Evolutionary conservation across 1,140 invertebrate genomes (phyloP).

Genomic region (Drosophila miranda): DNA sequence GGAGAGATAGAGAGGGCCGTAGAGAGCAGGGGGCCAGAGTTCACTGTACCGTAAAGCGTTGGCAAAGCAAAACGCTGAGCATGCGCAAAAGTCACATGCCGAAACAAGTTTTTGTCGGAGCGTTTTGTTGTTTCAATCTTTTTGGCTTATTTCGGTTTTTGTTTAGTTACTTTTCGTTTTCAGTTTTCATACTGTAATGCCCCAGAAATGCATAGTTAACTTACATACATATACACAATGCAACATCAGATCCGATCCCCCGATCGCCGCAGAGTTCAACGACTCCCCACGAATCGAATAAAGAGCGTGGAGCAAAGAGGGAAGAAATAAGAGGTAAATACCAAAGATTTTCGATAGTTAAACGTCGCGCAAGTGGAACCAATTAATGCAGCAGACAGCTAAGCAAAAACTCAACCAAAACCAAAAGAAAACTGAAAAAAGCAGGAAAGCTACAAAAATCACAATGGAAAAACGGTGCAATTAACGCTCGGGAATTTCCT

Average conservation of each 20-base stretch:
- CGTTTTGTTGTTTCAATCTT: slow-evolving; percentile 46
- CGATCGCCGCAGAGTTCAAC: slow-evolving; percentile 36
- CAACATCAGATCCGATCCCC: neutral
- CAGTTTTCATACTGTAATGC: slow-evolving; percentile 28
- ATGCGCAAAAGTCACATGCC: slow-evolving; percentile 72
- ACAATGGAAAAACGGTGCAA: slow-evolving; percentile 23
- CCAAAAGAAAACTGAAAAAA: slow-evolving; percentile 50
- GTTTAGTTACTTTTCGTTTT: slow-evolving; percentile 17
- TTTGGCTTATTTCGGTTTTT: slow-evolving; percentile 37
- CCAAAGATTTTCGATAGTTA: slow-evolving; percentile 61
- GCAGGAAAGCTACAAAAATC: slow-evolving; percentile 20
- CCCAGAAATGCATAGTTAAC: slow-evolving; percentile 52
- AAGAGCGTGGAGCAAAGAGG: slow-evolving; percentile 7
- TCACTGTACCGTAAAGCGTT: slow-evolving; percentile 76
- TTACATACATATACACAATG: neutral
- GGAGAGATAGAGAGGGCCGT: neutral
- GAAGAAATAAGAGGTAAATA: slow-evolving; percentile 46
- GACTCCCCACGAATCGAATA: slow-evolving; percentile 28
- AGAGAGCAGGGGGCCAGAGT: slow-evolving; percentile 36
- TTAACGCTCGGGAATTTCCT: slow-evolving; percentile 15
- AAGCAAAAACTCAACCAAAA: slow-evolving; percentile 12
- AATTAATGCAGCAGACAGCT: slow-evolving; percentile 55
- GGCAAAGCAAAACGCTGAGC: slow-evolving; percentile 67
- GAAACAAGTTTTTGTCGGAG: slow-evolving; percentile 66
- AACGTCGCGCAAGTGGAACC: slow-evolving; percentile 73